Conservation (phyloP, 2,797 vertebrate species). For the Leptodactylus fallax region DNA sequence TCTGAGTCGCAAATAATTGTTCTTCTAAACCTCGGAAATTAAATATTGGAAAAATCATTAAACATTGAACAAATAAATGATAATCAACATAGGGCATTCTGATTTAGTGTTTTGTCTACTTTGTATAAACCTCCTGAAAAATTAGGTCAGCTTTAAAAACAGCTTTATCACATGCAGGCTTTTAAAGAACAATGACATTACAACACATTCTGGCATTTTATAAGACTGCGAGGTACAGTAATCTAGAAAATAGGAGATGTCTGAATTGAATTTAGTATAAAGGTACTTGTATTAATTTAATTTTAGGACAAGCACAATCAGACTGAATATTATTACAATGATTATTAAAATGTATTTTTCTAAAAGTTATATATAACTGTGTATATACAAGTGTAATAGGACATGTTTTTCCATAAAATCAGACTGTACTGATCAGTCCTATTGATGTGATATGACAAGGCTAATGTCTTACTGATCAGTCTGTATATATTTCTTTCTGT, state of each 20-base stretch:
- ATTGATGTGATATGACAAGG: too few species aligned
- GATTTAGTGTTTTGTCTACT: slow-evolving; percentile 37
- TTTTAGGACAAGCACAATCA: background rate
- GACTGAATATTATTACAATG: background rate
- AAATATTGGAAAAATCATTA: slow-evolving; percentile 12
- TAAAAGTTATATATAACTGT: background rate
- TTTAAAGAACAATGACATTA: slow-evolving; percentile 31
- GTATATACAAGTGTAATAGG: background rate
- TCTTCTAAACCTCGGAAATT: background rate
- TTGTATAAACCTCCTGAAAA: slow-evolving; percentile 34
- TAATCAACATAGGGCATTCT: slow-evolving; percentile 15
- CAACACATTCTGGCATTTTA: background rate
- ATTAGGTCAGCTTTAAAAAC: slow-evolving; percentile 37
- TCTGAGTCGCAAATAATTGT: background rate
- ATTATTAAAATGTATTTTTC: background rate
- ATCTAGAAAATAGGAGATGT: slow-evolving; percentile 11
- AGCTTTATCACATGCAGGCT: slow-evolving; percentile 37
- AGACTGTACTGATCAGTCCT: too few species aligned
- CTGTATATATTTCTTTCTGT: too few species aligned
- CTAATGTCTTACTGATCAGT: too few species aligned
- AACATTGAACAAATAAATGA: slow-evolving; percentile 41
- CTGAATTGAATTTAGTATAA: background rate
- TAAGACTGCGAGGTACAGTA: background rate
- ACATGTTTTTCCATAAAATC: too few species aligned
- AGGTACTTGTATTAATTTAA: background rate